A percentile compares a stretch with the other conserved stretches of the same genome.
phyloP scores from a whole-genome alignment of 2,113 vertebrate genomes.

The Bungarus multicinctus region DNA sequence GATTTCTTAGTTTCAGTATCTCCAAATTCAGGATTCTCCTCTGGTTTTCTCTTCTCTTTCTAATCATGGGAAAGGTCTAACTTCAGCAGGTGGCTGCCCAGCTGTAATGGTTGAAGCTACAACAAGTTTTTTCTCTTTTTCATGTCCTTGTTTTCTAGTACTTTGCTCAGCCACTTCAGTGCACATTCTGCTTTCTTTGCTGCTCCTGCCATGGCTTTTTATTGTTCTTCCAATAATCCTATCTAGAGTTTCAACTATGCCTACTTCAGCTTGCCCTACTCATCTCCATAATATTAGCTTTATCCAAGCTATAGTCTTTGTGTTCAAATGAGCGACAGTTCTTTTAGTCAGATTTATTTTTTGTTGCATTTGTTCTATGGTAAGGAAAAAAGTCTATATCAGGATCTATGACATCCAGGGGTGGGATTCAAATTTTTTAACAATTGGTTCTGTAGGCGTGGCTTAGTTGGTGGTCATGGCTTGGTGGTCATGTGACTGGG shows the following conservation, averaged over 20 bases:
- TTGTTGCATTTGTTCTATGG: background rate
- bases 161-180: background rate
- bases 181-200: background rate
- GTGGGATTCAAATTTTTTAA: too few species aligned
- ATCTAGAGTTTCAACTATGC: background rate
- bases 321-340: background rate
- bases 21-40: background rate
- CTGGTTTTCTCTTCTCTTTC: background rate
- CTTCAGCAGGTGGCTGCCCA: background rate
- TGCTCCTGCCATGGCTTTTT: background rate
- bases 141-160: background rate
- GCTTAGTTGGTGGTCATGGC: too few species aligned
- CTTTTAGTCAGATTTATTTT: background rate
- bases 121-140: background rate
- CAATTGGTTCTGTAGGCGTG: too few species aligned
- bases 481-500: too few species aligned
- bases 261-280: background rate
- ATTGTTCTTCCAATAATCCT: background rate
- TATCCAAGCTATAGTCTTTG: background rate
- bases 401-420: background rate
- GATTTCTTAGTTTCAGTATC: background rate
- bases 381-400: background rate
- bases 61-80: background rate
- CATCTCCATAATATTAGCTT: background rate
- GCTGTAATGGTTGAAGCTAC: background rate